phyloP scores from a whole-genome alignment of 2,797 vertebrate species.

The Coluber constrictor region DNA sequence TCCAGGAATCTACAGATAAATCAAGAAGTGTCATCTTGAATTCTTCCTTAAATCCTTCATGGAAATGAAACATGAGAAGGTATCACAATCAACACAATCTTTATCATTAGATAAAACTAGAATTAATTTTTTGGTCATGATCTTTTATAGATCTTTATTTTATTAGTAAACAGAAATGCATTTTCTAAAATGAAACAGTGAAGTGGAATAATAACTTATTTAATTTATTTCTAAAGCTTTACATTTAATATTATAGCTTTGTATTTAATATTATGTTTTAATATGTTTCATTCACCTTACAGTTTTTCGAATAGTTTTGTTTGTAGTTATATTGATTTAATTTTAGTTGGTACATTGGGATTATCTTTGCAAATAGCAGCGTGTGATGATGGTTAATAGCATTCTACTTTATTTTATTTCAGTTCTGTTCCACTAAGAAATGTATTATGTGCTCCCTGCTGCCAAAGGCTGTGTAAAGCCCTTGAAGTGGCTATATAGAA shows the following conservation, averaged over 20 bases:
- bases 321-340: neutral
- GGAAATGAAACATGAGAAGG: neutral
- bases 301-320: neutral
- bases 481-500: neutral
- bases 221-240: neutral
- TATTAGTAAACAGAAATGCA: neutral
- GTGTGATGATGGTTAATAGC: neutral
- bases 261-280: neutral
- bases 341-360: neutral
- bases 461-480: neutral
- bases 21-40: neutral
- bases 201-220: neutral
- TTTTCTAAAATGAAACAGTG: neutral
- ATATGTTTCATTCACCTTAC: neutral
- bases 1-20: neutral
- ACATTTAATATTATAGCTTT: neutral
- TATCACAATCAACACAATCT: neutral
- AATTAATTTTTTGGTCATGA: neutral
- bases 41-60: neutral
- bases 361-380: neutral
- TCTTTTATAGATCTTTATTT: neutral
- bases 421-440: neutral
- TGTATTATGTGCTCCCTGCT: neutral
- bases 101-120: neutral
- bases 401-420: neutral